These are phyloP conservation scores for Diarsia dahlii DNA, from an alignment of 2,888 invertebrate genomes.

Conservation along the genomic window DNA sequence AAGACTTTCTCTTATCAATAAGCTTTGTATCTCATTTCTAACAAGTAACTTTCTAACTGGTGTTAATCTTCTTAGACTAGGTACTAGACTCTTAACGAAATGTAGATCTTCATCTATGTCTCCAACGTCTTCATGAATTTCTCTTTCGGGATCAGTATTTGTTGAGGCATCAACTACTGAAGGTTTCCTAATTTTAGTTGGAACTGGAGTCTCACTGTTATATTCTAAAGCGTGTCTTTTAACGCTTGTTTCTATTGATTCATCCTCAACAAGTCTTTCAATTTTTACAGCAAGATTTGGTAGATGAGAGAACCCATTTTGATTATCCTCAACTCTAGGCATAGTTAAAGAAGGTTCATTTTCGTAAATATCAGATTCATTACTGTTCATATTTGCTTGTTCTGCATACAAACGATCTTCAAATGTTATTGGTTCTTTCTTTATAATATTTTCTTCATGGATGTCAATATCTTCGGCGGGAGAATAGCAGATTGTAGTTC, in stretches of 20 bases:
- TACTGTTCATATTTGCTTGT: constrained; percentile 8
- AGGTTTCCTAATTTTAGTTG: constrained; percentile 30
- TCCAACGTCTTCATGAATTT: constrained; percentile 20
- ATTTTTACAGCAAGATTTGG: constrained; percentile 31
- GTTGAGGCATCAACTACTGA: constrained; percentile 21
- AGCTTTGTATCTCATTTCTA: constrained; percentile 70
- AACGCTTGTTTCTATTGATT: neutral
- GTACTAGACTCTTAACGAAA: constrained; percentile 70
- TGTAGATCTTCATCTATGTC: constrained; percentile 64
- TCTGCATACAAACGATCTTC: constrained; percentile 43
- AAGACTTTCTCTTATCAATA: constrained; percentile 67
- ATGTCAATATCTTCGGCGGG: constrained; percentile 31
- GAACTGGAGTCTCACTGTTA: neutral
- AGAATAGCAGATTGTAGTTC: constrained; percentile 11
- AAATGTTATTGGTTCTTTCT: constrained; percentile 50
- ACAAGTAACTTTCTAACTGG: constrained; percentile 69
- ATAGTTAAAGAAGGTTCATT: neutral
- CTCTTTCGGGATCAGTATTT: constrained; percentile 17
- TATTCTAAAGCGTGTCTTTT: constrained; percentile 44
- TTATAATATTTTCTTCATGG: constrained; percentile 40
- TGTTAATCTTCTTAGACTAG: constrained; percentile 65
- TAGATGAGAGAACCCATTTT: neutral
- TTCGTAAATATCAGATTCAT: constrained; percentile 35
- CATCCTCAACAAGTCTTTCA: constrained; percentile 20
- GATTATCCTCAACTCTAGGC: neutral